Evolutionary conservation across 2,888 invertebrate species (phyloP).

Genomic region (Carcina quercana): DNA sequence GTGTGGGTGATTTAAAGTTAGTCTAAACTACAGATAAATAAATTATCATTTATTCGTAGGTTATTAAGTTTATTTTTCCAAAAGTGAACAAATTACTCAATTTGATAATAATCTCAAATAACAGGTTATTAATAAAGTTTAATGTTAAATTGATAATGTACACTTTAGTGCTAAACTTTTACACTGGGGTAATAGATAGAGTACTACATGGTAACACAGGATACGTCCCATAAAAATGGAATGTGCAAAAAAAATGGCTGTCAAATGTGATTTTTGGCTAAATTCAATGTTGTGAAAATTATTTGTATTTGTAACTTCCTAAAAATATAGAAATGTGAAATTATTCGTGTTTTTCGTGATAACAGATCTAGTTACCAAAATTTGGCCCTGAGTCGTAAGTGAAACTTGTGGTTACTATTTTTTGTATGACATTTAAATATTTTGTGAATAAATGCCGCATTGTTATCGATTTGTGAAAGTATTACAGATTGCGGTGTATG

Average conservation of each 20-base stretch:
- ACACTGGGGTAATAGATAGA: no score
- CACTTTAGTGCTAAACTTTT: no score
- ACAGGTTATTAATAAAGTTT: no score
- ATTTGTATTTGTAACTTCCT: slow-evolving; percentile 1
- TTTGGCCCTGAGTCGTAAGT: slow-evolving; percentile 49
- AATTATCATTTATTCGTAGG: no score
- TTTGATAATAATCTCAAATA: no score
- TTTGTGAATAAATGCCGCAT: slow-evolving; percentile 43
- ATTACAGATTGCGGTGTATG: slow-evolving; percentile 30
- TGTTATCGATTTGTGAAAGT: slow-evolving; percentile 53
- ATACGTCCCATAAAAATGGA: slow-evolving; percentile 49
- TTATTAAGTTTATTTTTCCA: no score
- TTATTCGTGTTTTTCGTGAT: slow-evolving; percentile 36
- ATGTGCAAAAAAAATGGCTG: slow-evolving; percentile 42
- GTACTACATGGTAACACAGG: no score
- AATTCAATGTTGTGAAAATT: slow-evolving; percentile 1
- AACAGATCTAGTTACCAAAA: slow-evolving; percentile 37
- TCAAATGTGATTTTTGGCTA: slow-evolving; percentile 33
- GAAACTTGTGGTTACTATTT: slow-evolving; percentile 22
- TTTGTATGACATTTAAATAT: slow-evolving; percentile 19
- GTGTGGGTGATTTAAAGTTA: no score
- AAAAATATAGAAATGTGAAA: slow-evolving; percentile 57
- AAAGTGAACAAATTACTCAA: no score
- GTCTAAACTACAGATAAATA: no score
- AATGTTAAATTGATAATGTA: no score